phyloP scores from a whole-genome alignment of 2,797 vertebrate genomes.

The Dendrocincla fuliginosa region DNA sequence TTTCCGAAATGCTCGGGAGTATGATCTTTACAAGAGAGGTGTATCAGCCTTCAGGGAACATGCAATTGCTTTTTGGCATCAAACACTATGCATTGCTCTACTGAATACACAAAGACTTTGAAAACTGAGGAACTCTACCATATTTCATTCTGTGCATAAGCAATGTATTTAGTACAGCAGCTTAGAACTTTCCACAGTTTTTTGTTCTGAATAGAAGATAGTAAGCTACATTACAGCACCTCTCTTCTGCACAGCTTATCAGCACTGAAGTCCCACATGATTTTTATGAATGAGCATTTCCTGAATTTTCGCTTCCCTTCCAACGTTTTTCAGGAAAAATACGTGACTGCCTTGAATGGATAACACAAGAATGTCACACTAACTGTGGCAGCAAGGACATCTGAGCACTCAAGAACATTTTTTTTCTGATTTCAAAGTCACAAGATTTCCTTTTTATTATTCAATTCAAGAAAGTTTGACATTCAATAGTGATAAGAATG shows the following conservation, averaged over 20 bases:
- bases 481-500: background rate
- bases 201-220: background rate
- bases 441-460: constrained; percentile 7
- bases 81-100: background rate
- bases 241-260: background rate
- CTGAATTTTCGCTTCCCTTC: constrained; percentile 39
- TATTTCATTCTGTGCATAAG: background rate
- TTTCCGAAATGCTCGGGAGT: fast-evolving
- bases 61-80: background rate
- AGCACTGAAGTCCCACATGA: background rate
- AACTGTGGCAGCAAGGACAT: background rate
- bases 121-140: background rate
- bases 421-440: background rate
- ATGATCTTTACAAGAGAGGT: background rate
- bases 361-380: constrained; percentile 13
- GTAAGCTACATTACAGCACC: background rate
- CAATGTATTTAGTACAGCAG: background rate
- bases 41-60: background rate
- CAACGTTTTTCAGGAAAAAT: constrained; percentile 31
- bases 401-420: background rate
- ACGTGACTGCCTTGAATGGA: constrained; percentile 17
- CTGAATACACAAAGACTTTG: background rate
- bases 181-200: background rate
- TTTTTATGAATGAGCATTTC: constrained; percentile 3
- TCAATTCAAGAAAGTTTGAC: background rate